Evolutionary conservation across 1,140 invertebrate species (phyloP), one percentile per base, ranked within the genome.

Genomic region (Potamilus streckersoni): DNA sequence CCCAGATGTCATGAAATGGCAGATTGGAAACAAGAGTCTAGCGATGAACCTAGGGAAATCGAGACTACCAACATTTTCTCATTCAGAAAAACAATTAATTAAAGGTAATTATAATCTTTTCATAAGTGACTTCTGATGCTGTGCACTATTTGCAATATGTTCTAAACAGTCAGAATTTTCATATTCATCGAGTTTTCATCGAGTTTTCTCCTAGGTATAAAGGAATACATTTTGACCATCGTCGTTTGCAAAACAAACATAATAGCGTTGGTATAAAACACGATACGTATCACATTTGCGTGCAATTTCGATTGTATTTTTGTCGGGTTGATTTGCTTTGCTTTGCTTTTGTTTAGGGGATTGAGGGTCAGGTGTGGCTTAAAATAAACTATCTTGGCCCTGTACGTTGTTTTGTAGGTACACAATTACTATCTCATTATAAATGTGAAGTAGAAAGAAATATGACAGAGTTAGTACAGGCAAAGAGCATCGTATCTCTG

Each of bases 1-100:
- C 70, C 89, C 89, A 6, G 80, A 83, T n/a, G 79, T 90, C 0
- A 86, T 86, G 82, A 86, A 80, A 62, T 55, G 64, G 17, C 56
- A 75, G 19, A 71, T 86, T 1, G 74, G 49, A 8, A 79, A 79
- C 3, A 79, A 79, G 71, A 85, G 80, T 70, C 59, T 19, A 17
- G 61, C 72, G 69, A 69, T 82, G 58, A 79, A 80, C 11, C 57
- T 79, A 12, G 56, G 59, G 12, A 69, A 72, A 16, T 84, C 84
- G 5, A 57, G 83, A 56, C 77, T 84, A 17, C 82, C 81, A 20
- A 60, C 64, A 19, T 85, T 86, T 69, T 81, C 84, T 15, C 70
- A 76, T 13, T 27, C 71, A 8, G 78, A 85, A 57, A 80, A 78
- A 56, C 64, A 3, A 14, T 27, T 60, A 14, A 72, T 83, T 13